phyloP scores from a whole-genome alignment of 64 coral and sea anemone species.

The Actinia tenebrosa region DNA sequence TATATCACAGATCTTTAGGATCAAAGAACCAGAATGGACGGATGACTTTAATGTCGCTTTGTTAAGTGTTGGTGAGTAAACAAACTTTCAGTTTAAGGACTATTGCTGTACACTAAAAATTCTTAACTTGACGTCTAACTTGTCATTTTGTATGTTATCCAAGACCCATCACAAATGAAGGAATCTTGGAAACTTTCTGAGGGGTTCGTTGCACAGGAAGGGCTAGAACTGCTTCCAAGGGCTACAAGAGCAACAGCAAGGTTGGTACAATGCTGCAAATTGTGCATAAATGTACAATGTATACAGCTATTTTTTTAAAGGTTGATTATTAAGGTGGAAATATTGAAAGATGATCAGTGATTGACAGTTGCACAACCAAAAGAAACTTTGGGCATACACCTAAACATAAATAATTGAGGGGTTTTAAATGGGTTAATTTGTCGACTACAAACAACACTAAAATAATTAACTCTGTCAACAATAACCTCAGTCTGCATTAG shows the following conservation, averaged over 20 bases:
- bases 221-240: slow-evolving; percentile 55
- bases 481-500: too few species aligned
- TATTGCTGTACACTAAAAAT: background rate
- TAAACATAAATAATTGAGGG: too few species aligned
- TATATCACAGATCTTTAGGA: slow-evolving; percentile 87
- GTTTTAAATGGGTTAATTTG: too few species aligned
- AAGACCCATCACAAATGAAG: slow-evolving; percentile 94
- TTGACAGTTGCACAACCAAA: too few species aligned
- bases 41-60: slow-evolving; percentile 87
- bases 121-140: background rate
- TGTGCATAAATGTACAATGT: too few species aligned
- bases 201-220: slow-evolving; percentile 95
- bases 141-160: background rate
- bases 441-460: too few species aligned
- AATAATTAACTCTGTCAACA: too few species aligned
- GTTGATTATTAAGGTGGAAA: too few species aligned
- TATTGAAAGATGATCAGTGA: too few species aligned
- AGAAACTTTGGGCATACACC: too few species aligned
- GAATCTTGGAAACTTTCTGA: slow-evolving; percentile 92
- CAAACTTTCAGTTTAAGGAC: background rate
- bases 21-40: slow-evolving; percentile 88
- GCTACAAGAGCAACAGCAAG: slow-evolving; percentile 45
- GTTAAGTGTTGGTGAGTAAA: slow-evolving; percentile 71
- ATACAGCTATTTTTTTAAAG: too few species aligned
- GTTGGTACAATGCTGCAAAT: background rate